A percentile compares a stretch with the other conserved stretches of the same genome.
Evolutionary conservation across 2,113 vertebrate species (phyloP).

Genomic region (Catharus fuscescens): DNA sequence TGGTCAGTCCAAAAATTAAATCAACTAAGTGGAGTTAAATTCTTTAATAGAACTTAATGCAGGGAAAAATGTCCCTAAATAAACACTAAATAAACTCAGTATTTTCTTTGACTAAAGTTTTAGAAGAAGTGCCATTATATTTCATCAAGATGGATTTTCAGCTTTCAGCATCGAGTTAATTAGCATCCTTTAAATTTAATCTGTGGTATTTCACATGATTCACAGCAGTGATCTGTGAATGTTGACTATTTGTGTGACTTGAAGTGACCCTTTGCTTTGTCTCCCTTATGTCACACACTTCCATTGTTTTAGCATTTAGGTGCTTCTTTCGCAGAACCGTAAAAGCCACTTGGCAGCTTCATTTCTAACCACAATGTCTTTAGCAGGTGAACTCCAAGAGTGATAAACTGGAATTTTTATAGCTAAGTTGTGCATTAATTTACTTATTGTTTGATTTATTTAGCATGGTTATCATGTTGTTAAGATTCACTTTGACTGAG

Average conservation of each 20-base stretch:
- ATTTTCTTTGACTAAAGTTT: background rate
- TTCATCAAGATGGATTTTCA: background rate
- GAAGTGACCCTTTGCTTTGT: background rate
- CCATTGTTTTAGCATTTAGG: background rate
- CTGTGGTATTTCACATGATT: background rate
- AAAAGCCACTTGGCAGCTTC: background rate
- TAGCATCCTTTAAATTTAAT: background rate
- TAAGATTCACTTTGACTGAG: background rate
- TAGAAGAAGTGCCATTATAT: background rate
- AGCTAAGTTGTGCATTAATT: background rate
- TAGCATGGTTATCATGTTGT: background rate
- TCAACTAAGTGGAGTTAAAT: background rate
- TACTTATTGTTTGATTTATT: background rate
- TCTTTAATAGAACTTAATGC: background rate
- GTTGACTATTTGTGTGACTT: background rate
- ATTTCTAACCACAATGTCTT: background rate
- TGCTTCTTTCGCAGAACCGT: background rate
- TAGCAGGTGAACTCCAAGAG: background rate
- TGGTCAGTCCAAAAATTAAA: slow-evolving; percentile 1
- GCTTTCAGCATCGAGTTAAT: background rate
- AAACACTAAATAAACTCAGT: background rate
- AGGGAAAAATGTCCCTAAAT: background rate
- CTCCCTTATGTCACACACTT: rapidly evolving
- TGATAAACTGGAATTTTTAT: background rate
- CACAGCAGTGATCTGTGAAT: background rate